phyloP scores from a whole-genome alignment of 2,888 invertebrate species.

The Thera britannica region DNA sequence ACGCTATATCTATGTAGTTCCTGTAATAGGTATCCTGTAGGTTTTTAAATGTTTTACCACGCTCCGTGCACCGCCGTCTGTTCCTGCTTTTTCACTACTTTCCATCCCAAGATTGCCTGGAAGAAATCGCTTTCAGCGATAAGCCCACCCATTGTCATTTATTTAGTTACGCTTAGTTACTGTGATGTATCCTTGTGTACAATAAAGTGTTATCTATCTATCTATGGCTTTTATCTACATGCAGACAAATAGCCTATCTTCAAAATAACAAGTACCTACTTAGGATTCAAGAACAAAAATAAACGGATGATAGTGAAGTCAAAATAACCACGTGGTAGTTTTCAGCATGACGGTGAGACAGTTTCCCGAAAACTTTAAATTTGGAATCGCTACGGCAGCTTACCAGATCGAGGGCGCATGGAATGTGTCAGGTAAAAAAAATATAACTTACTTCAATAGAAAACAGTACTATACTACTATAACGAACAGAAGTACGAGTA shows the following conservation, averaged over 20 bases:
- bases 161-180: too few relatives aligned
- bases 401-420: constrained; percentile 67
- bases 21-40: too few relatives aligned
- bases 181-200: too few relatives aligned
- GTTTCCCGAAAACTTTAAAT: constrained; percentile 53
- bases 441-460: neutral
- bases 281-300: neutral
- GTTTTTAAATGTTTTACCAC: too few relatives aligned
- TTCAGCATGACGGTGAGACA: constrained; percentile 48
- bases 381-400: constrained; percentile 64
- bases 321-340: neutral
- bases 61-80: too few relatives aligned
- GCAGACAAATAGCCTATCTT: neutral
- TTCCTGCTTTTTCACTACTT: too few relatives aligned
- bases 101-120: too few relatives aligned
- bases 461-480: neutral
- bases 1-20: too few relatives aligned
- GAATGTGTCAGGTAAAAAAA: constrained; percentile 56
- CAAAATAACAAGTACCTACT: neutral
- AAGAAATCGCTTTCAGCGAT: too few relatives aligned
- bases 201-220: too few relatives aligned
- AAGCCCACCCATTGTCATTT: too few relatives aligned
- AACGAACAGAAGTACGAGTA: neutral
- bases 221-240: neutral
- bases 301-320: neutral